These are phyloP conservation scores for Hippoglossus hippoglossus DNA, from an alignment of 2,797 vertebrate species.

Conservation along the genomic window DNA sequence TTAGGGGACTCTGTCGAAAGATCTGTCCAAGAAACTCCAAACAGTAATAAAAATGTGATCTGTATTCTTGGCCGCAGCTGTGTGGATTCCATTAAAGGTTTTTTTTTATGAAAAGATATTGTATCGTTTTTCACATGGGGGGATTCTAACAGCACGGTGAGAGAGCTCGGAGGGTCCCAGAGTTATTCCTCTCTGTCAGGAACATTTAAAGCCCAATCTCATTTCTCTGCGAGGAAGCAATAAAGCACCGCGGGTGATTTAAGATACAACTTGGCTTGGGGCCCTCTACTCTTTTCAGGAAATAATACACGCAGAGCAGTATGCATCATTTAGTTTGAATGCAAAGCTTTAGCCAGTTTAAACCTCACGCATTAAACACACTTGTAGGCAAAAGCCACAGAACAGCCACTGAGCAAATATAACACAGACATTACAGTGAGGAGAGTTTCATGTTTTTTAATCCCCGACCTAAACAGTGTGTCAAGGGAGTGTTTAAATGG, in stretches of 20 bases:
- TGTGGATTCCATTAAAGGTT: slow-evolving; percentile 69
- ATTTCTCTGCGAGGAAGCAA: slow-evolving; percentile 75
- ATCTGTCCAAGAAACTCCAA: slow-evolving; percentile 46
- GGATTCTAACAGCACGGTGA: slow-evolving; percentile 49
- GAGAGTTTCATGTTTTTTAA: slow-evolving; percentile 64
- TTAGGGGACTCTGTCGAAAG: slow-evolving; percentile 24
- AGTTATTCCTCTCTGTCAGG: slow-evolving; percentile 67
- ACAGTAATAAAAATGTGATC: slow-evolving; percentile 62
- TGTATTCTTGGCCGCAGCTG: slow-evolving; percentile 46
- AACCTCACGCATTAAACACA: slow-evolving; percentile 50
- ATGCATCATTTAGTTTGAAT: slow-evolving; percentile 50
- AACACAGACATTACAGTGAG: slow-evolving; percentile 64
- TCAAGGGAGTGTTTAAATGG: slow-evolving; percentile 56
- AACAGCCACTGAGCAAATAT: slow-evolving; percentile 58
- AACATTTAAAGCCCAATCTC: slow-evolving; percentile 61
- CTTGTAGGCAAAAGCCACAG: slow-evolving; percentile 53
- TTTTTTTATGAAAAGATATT: slow-evolving; percentile 76
- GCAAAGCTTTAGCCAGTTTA: slow-evolving; percentile 54
- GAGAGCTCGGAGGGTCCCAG: slow-evolving; percentile 44
- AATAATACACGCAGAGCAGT: slow-evolving; percentile 45
- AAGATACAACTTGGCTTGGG: slow-evolving; percentile 59
- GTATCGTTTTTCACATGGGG: slow-evolving; percentile 59
- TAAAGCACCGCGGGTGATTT: slow-evolving; percentile 73
- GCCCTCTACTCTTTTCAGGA: slow-evolving; percentile 61
- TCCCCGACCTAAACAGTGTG: slow-evolving; percentile 67